phyloP scores from a whole-genome alignment of 2,888 invertebrate species.

The Lamellibrachia columna region DNA sequence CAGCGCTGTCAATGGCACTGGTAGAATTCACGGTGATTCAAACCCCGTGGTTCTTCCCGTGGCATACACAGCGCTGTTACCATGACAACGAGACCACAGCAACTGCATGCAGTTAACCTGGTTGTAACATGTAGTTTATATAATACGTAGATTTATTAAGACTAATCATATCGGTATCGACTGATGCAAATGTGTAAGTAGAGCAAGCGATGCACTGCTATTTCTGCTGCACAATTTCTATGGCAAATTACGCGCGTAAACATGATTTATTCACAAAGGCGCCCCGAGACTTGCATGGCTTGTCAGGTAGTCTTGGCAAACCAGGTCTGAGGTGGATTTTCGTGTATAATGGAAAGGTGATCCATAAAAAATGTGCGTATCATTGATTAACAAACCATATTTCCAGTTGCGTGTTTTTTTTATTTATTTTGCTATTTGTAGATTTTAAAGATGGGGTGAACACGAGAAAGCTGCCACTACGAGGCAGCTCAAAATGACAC shows the following conservation, averaged over 20 bases:
- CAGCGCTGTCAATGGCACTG: conserved; percentile 56
- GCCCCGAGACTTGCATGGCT: neutral
- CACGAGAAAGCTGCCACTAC: neutral
- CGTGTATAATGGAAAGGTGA: neutral
- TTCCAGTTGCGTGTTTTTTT: neutral
- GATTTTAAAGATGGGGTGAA: neutral
- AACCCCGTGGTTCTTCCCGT: conserved; percentile 52
- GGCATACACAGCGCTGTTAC: conserved; percentile 44
- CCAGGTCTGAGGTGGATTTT: neutral
- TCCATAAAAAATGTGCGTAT: neutral
- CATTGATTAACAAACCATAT: neutral
- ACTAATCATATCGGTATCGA: neutral
- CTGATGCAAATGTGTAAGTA: neutral
- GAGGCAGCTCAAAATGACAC: neutral
- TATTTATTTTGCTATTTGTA: neutral
- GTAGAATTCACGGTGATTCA: conserved; percentile 57
- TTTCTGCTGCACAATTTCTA: conserved; percentile 10
- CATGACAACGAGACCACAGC: neutral
- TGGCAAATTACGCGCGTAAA: neutral
- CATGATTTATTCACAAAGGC: neutral
- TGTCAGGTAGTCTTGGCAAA: neutral
- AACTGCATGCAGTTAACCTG: neutral
- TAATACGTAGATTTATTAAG: neutral
- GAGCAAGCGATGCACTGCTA: neutral
- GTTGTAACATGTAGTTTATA: neutral